Conservation (phyloP, 64 coral and sea anemone species). For the Orbicella faveolata region DNA sequence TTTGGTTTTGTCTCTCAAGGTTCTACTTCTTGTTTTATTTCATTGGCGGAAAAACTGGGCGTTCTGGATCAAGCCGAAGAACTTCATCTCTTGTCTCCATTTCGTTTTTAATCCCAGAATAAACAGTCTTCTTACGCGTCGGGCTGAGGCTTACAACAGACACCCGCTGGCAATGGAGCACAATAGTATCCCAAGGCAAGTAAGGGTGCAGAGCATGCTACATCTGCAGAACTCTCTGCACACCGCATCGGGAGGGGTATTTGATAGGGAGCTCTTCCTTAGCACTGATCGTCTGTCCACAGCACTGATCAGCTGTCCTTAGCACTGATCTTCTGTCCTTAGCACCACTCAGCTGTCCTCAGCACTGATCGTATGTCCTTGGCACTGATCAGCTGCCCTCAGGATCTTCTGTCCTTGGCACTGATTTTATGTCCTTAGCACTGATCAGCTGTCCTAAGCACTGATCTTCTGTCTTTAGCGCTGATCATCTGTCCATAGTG, state of each 20-base stretch:
- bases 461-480: too few relatives aligned
- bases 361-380: too few relatives aligned
- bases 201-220: too few relatives aligned
- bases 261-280: background rate
- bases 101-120: conserved; percentile 14
- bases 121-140: background rate
- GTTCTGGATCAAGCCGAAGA: background rate
- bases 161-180: background rate
- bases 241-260: background rate
- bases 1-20: background rate
- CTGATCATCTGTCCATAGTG: too few relatives aligned
- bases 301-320: too few relatives aligned
- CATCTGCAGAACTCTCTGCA: background rate
- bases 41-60: background rate
- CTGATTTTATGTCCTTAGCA: too few relatives aligned
- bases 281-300: too few relatives aligned
- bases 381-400: too few relatives aligned
- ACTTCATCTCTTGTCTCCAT: conserved; percentile 17
- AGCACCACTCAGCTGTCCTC: too few relatives aligned
- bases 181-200: background rate
- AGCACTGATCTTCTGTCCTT: too few relatives aligned
- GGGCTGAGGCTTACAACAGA: background rate
- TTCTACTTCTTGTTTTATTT: conserved; percentile 14
- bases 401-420: too few relatives aligned
- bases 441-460: too few relatives aligned